Base-by-base conservation (phyloP, 1,140 invertebrate genomes). In the Drosophila leontia region DNA sequence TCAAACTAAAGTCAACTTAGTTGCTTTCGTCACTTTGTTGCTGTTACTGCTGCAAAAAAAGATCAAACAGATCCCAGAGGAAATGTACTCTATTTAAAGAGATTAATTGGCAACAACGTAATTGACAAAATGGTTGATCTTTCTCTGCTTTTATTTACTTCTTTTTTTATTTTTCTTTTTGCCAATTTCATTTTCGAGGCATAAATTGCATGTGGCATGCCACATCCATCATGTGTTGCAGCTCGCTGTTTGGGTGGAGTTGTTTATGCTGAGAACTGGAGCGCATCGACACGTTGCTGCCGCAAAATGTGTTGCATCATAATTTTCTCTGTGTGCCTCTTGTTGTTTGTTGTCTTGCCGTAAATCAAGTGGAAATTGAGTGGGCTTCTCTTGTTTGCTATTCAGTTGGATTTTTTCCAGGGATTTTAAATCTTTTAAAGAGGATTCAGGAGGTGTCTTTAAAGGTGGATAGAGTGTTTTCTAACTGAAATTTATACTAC, bases 201-300 rank as follows among this genome's bases (percentile, higher is more conserved):
- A 69, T 55, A 56, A 69, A 70, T 71, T 58, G 65, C 65, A 59
- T 72, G 69, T 58, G 55, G 55, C 70, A 69, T 63, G 76, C 57
- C 65, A 69, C 65, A 78, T 70, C 26, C 57, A 78, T 71, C 65
- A 62, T 45, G 19, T 32, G 56, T 32, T 45, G 53, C 47, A 26
- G 70, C 32, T 59, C 58, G 60, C 61, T 39, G 50, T 23, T 55
- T 39, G 51, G 51, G 51, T 37, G 53, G 53, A 42, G 57, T 62
- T 78, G 63, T 62, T 77, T 65, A 39, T 60, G 74, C 29, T 34
- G 76, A 65, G 80, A 88, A 88, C 39, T 88, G 63, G 83, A 86
- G 80, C 83, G 83, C 75, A 83, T 80, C 83, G 84, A 50, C 70
- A 80, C 47, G 84, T 74, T 75, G 78, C 76, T 75, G 78, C 76